Base-by-base conservation (phyloP, 1,140 invertebrate species). In the Drosophila arawakana region DNA sequence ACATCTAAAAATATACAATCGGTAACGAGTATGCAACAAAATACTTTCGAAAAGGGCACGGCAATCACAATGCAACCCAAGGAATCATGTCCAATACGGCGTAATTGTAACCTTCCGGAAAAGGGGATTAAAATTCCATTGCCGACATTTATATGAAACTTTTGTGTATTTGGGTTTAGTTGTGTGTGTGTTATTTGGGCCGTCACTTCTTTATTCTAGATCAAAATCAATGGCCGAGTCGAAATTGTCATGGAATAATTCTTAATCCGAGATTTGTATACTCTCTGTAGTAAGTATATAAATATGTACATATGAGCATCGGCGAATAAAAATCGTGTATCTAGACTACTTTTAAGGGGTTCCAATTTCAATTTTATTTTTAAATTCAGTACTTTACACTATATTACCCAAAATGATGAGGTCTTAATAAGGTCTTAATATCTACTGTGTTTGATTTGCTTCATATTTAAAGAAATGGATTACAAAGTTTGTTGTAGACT, bases 31-130 rank as follows among this genome's bases (percentile, higher is more conserved):
- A 63, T 68, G 34, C 54, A 59, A 59, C 34, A 30, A 57, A 71
- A 72, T 75, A 25, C 25, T 59, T 71, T 49, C 41, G 65, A 60
- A 67, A 54, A 70, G 66, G 68, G 75, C 34, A 44, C 43, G 18
- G 21, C 47, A 50, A 77, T 69, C 67, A 67, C 67, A 73, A 73
- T 73, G 67, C 70, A 80, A 74, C 78, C 8, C 30, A 75, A 52
- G 58, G 35, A 52, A 61, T 61, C 65, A 49, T 63, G 57, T 73
- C 81, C 77, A 86, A 86, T 86, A 72, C 70, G 63, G 60, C 73
- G 83, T 77, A 88, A 88, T 86, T 76, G 68, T 88, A 73, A 71
- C 76, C 76, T 77, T 82, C 83, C 83, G 83, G 83, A 86, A 86
- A 70, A 76, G 82, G 76, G 82, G 80, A 88, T 82, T 86, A 88